Percentiles rank a stretch among this genome's conserved stretches.
Evolutionary conservation across 2,797 vertebrate genomes (phyloP).

Genomic region (Eremophila alpestris): DNA sequence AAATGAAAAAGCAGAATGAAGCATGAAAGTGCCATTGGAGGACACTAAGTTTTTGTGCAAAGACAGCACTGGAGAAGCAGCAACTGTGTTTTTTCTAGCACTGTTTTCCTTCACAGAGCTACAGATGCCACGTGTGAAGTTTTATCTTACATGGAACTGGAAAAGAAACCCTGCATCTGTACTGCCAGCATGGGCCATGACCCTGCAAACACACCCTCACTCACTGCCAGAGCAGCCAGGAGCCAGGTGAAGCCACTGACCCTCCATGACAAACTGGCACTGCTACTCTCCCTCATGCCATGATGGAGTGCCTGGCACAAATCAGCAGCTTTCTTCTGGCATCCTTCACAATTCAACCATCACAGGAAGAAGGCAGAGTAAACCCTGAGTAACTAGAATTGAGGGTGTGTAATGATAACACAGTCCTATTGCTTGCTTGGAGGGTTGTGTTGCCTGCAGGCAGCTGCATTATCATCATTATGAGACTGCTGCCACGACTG

Average conservation of each 20-base stretch:
- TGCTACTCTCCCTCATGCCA: not conserved
- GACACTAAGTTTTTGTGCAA: not conserved
- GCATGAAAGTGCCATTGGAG: not conserved
- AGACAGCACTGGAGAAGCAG: not conserved
- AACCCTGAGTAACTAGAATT: not conserved
- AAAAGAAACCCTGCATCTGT: not conserved
- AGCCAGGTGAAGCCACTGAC: not conserved
- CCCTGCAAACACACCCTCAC: not conserved
- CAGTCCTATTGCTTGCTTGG: not conserved
- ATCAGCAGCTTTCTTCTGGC: not conserved
- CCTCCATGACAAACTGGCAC: not conserved
- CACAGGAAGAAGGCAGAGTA: not conserved
- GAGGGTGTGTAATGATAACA: not conserved
- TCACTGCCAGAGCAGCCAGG: not conserved
- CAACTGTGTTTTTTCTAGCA: not conserved
- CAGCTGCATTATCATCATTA: not conserved
- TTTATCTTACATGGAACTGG: not conserved
- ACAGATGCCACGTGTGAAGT: not conserved
- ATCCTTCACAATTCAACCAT: not conserved
- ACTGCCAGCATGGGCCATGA: not conserved
- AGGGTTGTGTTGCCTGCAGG: not conserved
- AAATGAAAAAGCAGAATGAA: not conserved
- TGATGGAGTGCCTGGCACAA: not conserved
- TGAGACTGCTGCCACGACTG: not conserved
- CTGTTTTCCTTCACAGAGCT: not conserved